phyloP scores from a whole-genome alignment of 2,797 vertebrate genomes.

The Florisuga fusca region DNA sequence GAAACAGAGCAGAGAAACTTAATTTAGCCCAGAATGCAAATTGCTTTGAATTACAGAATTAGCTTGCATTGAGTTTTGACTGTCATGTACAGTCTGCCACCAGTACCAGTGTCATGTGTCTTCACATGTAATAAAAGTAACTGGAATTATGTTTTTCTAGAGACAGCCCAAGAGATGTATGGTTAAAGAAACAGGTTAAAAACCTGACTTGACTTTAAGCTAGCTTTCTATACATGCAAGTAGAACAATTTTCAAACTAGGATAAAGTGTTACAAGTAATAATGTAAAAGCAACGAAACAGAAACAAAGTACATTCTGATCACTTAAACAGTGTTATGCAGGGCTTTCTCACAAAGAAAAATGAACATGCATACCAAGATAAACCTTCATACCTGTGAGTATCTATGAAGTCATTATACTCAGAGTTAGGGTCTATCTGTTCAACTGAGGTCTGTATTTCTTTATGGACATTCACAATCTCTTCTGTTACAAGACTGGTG shows the following conservation, averaged over 20 bases:
- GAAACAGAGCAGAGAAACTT: not conserved
- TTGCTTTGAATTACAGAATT: not conserved
- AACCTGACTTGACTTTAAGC: not conserved
- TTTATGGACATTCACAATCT: slow-evolving; percentile 93
- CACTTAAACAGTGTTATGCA: not conserved
- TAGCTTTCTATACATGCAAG: not conserved
- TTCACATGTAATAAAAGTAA: not conserved
- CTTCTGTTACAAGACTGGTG: slow-evolving; percentile 93
- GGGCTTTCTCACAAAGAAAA: not conserved
- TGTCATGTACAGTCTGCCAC: not conserved
- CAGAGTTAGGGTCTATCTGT: slow-evolving; percentile 91
- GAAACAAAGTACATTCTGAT: not conserved
- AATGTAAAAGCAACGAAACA: not conserved
- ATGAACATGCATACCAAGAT: not conserved
- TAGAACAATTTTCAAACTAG: not conserved
- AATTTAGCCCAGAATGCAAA: not conserved
- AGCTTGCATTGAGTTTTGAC: not conserved
- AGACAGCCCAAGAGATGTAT: not conserved
- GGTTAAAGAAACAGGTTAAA: not conserved
- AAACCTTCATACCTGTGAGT: slow-evolving; percentile 85
- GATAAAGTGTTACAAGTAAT: not conserved
- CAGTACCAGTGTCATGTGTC: not conserved
- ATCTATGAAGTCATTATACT: slow-evolving; percentile 94
- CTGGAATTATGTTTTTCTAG: not conserved
- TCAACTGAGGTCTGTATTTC: slow-evolving; percentile 91